A percentile compares a stretch with the other conserved stretches of the same genome.
Evolutionary conservation across 2,113 vertebrate genomes (phyloP).

Genomic region (Abramis brama): DNA sequence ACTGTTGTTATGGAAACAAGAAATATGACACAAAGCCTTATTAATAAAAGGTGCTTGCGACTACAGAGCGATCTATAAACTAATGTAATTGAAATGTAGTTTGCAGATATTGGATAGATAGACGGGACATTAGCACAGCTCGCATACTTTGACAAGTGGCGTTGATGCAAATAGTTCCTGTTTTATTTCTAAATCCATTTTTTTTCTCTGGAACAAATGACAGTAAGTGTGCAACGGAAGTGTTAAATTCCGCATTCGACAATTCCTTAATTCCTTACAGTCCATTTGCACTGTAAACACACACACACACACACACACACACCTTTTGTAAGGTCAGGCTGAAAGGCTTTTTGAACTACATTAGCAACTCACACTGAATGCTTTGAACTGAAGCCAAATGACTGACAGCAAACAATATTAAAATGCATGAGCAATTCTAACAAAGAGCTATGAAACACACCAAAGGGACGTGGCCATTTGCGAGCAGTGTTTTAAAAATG

Average conservation of each 20-base stretch:
- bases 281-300: constrained; percentile 31
- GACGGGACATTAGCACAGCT: constrained; percentile 41
- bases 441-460: constrained; percentile 52
- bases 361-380: constrained; percentile 51
- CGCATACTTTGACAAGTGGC: not conserved
- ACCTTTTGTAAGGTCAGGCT: constrained; percentile 25
- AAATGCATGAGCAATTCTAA: constrained; percentile 60
- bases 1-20: constrained; percentile 84
- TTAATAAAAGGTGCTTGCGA: constrained; percentile 58
- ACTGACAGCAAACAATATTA: constrained; percentile 59
- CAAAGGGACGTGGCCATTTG: constrained; percentile 50
- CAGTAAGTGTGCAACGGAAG: not conserved
- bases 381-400: constrained; percentile 60
- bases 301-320: constrained; percentile 29
- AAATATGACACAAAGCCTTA: constrained; percentile 75
- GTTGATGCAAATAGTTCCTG: not conserved
- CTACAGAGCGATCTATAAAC: constrained; percentile 65
- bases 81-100: constrained; percentile 59
- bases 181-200: not conserved
- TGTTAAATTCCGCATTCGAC: constrained; percentile 24
- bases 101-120: constrained; percentile 36
- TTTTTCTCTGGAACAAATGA: no score
- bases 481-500: constrained; percentile 52
- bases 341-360: constrained; percentile 41
- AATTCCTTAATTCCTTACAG: constrained; percentile 8